Evolutionary conservation across 1,140 invertebrate genomes (phyloP), one percentile per base, ranked within the genome.

Genomic region (Catajapyx aquilonaris): DNA sequence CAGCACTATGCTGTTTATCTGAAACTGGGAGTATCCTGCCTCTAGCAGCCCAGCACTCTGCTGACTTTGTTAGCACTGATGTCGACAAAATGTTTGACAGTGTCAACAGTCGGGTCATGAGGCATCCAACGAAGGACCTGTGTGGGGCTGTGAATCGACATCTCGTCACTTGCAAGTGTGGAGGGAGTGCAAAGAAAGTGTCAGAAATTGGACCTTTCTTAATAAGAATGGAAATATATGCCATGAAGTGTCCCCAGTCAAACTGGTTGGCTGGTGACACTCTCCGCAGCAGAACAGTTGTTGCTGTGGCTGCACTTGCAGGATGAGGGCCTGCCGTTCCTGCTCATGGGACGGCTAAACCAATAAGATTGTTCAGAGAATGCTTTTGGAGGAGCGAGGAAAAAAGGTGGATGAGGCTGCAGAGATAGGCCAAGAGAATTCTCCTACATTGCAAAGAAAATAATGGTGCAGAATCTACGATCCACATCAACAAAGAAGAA

Each of bases 351-450:
- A 3, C 30, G 30, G 3, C 30, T 31, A 13, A 31, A 31, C 30
- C 30, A n/a, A n/a, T n/a, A 31, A 17, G 30, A 31, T 31, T 31
- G 30, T 31, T 17, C 18, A 3, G 30, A 31, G 30, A 31, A 31
- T 7, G 18, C 30, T 17, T 31, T 31, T 31, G 15, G 18, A 31
- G 30, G 7, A 31, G 30, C 15, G 18, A 31, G 18, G 30, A 17
- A n/a, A n/a, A n/a, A n/a, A n/a, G n/a, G n/a, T n/a, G n/a, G n/a
- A n/a, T n/a, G n/a, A 3, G 30, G 30, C 15, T 15, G 18, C 7
- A 31, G 18, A 5, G 30, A 31, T 17, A 31, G 18, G 3, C 18
- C 13, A 15, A 15, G 15, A 17, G 13, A 31, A 31, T 31, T 31
- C 18, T 17, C 15, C 13, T 31, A 3, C 30, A 3, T 17, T 3